phyloP scores from a whole-genome alignment of 2,888 invertebrate genomes.

The Apotomis turbidana region DNA sequence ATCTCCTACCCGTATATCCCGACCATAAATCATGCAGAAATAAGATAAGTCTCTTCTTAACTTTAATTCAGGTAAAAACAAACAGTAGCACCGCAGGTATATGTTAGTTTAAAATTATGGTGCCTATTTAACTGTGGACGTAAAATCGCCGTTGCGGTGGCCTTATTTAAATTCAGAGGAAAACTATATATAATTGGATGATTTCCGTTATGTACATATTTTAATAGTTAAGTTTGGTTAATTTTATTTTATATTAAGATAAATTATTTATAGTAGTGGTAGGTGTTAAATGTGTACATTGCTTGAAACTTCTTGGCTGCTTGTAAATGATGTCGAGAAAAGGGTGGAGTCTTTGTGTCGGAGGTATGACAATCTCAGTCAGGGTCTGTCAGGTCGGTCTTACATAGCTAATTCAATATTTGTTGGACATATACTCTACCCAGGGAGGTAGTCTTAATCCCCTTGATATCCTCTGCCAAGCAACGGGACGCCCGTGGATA shows the following conservation, averaged over 20 bases:
- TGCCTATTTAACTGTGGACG: slow-evolving; percentile 22
- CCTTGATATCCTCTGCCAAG: too few species aligned
- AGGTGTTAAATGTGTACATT: slow-evolving; percentile 34
- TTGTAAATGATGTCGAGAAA: background rate
- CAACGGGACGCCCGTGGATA: too few species aligned
- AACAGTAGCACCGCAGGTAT: slow-evolving; percentile 1
- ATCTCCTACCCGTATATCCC: slow-evolving; percentile 4
- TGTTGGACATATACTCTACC: too few species aligned
- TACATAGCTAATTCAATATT: too few species aligned
- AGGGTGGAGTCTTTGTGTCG: too few species aligned
- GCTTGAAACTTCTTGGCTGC: background rate
- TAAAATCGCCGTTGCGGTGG: slow-evolving; percentile 16
- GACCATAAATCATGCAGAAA: background rate
- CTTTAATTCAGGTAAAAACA: slow-evolving; percentile 19
- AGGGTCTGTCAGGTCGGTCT: too few species aligned
- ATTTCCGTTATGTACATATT: slow-evolving; percentile 40
- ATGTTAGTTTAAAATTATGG: slow-evolving; percentile 6
- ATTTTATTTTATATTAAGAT: slow-evolving; percentile 39
- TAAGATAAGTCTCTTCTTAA: background rate
- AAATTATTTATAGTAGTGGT: slow-evolving; percentile 42
- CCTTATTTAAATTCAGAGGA: slow-evolving; percentile 13
- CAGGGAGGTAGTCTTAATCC: too few species aligned
- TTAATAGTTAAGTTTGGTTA: slow-evolving; percentile 42
- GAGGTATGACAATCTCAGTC: too few species aligned
- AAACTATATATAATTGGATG: slow-evolving; percentile 47